These are phyloP conservation scores for Drosophila pseudoananassae DNA, from an alignment of 1,140 invertebrate species.

Conservation along the genomic window DNA sequence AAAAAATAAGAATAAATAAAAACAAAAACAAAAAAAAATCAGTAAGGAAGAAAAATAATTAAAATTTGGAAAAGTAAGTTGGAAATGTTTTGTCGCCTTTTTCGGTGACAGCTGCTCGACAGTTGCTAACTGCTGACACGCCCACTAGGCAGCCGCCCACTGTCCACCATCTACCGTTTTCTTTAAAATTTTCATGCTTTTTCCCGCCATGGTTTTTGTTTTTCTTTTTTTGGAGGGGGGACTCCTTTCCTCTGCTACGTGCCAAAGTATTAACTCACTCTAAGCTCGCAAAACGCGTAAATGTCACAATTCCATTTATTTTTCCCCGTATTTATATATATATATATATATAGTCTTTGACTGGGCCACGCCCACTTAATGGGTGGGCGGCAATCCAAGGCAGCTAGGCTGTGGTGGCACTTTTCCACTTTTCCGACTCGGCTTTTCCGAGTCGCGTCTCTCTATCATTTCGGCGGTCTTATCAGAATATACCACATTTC, in stretches of 20 bases:
- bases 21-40: slow-evolving; percentile 3
- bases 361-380: slow-evolving; percentile 47
- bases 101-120: slow-evolving; percentile 59
- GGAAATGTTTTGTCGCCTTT: slow-evolving; percentile 54
- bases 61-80: slow-evolving; percentile 78
- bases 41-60: slow-evolving; percentile 65
- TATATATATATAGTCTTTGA: slow-evolving; percentile 76
- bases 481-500: slow-evolving; percentile 35
- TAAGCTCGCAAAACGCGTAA: slow-evolving; percentile 77
- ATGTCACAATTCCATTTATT: slow-evolving; percentile 83
- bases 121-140: slow-evolving; percentile 30
- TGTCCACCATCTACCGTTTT: neutral
- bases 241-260: slow-evolving; percentile 47
- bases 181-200: neutral
- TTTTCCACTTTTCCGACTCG: slow-evolving; percentile 24
- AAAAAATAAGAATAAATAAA: neutral
- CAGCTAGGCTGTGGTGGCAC: slow-evolving; percentile 10
- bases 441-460: slow-evolving; percentile 4
- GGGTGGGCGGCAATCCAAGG: neutral
- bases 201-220: no score
- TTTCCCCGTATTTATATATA: slow-evolving; percentile 69
- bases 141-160: neutral
- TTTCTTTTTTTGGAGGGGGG: no score
- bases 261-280: slow-evolving; percentile 78
- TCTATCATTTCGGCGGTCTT: slow-evolving; percentile 46